Conservation (phyloP, 2,888 invertebrate species). For the Noctuana brunneofusca region DNA sequence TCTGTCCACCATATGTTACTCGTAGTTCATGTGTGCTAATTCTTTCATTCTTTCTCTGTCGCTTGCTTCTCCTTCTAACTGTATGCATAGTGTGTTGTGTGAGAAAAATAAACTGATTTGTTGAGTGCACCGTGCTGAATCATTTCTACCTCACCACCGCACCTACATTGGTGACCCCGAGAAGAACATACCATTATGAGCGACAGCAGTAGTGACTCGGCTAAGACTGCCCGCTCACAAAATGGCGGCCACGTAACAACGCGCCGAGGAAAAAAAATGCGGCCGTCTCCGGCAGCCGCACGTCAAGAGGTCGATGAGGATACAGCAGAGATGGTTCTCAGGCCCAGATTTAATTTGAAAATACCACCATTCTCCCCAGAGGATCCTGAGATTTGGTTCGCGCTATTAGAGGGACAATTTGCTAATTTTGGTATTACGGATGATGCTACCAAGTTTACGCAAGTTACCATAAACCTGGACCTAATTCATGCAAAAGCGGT, state of each 20-base stretch:
- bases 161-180: slow-evolving; percentile 2
- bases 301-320: neutral
- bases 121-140: too few relatives aligned
- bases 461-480: neutral
- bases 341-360: neutral
- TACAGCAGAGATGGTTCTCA: neutral
- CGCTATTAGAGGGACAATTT: neutral
- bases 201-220: neutral
- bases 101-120: too few relatives aligned
- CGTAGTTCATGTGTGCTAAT: too few relatives aligned
- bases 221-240: neutral
- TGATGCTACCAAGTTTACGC: neutral
- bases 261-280: slow-evolving; percentile 1
- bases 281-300: neutral
- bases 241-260: neutral
- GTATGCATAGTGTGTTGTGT: too few relatives aligned
- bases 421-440: neutral
- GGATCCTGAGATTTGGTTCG: neutral
- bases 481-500: neutral
- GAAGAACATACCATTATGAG: neutral
- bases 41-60: too few relatives aligned
- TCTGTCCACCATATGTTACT: too few relatives aligned
- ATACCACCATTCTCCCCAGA: neutral
- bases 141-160: neutral
- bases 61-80: too few relatives aligned